Conservation (phyloP, 2,797 vertebrate species). For the Morus bassanus region DNA sequence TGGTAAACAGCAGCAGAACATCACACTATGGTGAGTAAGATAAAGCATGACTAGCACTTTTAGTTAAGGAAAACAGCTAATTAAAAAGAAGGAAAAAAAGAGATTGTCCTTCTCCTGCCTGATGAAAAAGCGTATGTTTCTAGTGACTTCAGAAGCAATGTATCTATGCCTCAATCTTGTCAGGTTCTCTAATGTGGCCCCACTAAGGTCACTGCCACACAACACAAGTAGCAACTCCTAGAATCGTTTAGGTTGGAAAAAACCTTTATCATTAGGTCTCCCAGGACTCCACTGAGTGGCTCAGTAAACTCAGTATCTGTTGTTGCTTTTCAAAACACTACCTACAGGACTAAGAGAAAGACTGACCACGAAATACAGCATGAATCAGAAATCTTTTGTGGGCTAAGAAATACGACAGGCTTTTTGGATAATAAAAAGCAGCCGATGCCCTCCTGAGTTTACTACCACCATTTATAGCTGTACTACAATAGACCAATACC, state of each 20-base stretch:
- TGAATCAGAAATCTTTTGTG: background rate
- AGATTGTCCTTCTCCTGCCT: background rate
- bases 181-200: background rate
- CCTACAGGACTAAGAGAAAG: background rate
- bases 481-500: background rate
- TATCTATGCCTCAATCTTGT: background rate
- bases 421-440: background rate
- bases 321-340: background rate
- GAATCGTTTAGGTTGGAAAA: too few species aligned
- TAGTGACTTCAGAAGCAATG: background rate
- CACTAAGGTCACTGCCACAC: background rate
- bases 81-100: background rate
- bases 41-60: background rate
- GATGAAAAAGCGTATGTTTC: background rate
- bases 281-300: background rate
- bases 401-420: background rate
- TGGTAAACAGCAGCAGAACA: background rate
- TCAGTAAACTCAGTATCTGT: background rate
- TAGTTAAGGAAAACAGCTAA: background rate
- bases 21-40: background rate
- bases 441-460: background rate
- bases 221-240: background rate
- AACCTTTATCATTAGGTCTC: background rate
- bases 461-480: background rate
- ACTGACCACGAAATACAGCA: accelerated